Conservation (phyloP, 2,888 invertebrate species). For the Eretmocerus hayati region DNA sequence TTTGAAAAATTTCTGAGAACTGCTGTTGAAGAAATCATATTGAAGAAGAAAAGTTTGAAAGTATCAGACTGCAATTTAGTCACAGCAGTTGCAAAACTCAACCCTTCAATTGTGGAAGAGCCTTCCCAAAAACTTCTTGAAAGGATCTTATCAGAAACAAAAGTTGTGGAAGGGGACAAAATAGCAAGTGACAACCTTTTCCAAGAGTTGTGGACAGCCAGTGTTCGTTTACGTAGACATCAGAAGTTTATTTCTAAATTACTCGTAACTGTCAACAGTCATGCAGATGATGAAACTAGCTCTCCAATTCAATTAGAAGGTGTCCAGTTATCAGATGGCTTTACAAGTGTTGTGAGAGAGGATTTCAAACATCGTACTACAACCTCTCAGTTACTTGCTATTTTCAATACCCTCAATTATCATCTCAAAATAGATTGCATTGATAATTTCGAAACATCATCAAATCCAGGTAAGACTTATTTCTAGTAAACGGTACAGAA, state of each 20-base stretch:
- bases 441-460: conserved; percentile 10
- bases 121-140: conserved; percentile 30
- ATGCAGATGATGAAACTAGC: conserved; percentile 2
- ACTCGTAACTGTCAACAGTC: conserved; percentile 24
- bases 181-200: conserved; percentile 26
- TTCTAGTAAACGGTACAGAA: too few species aligned
- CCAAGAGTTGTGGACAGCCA: conserved; percentile 29
- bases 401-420: conserved; percentile 33
- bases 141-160: too few species aligned
- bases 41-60: conserved; percentile 19
- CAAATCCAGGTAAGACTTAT: neutral
- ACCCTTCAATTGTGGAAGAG: conserved; percentile 37
- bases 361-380: conserved; percentile 15
- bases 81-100: conserved; percentile 29
- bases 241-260: conserved; percentile 37
- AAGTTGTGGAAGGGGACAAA: conserved; percentile 22
- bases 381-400: conserved; percentile 16
- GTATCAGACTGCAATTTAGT: conserved; percentile 30
- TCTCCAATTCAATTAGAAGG: conserved; percentile 3
- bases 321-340: conserved; percentile 19
- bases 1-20: conserved; percentile 31
- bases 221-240: conserved; percentile 33
- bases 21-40: conserved; percentile 29
- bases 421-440: conserved; percentile 33
- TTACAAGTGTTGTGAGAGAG: conserved; percentile 28